These are phyloP conservation scores for Ornithoptera priamus DNA, from an alignment of 2,888 invertebrate species.

Conservation along the genomic window DNA sequence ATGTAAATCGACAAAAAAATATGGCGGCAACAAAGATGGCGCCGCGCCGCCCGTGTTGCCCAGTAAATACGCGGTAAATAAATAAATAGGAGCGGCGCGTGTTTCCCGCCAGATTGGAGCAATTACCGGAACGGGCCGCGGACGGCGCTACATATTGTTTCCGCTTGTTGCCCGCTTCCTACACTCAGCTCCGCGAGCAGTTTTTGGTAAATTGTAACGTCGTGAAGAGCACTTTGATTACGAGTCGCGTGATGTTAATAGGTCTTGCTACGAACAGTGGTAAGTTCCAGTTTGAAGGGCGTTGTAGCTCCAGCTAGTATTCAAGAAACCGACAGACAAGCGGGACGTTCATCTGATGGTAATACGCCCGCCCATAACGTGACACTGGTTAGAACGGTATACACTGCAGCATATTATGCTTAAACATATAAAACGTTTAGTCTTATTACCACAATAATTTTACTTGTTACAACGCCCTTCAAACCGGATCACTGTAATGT, in stretches of 20 bases:
- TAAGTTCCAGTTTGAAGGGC: too few relatives aligned
- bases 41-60: conserved; percentile 45
- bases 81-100: conserved; percentile 72
- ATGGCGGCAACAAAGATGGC: conserved; percentile 30
- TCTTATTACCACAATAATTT: too few relatives aligned
- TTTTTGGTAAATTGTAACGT: conserved; percentile 10
- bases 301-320: too few relatives aligned
- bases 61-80: conserved; percentile 76
- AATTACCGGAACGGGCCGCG: conserved; percentile 51
- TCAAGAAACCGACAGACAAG: too few relatives aligned
- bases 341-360: too few relatives aligned
- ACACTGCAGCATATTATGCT: too few relatives aligned
- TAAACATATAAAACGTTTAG: too few relatives aligned
- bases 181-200: conserved; percentile 26
- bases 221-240: conserved; percentile 10
- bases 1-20: conserved; percentile 20
- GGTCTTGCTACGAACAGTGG: too few relatives aligned
- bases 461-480: too few relatives aligned
- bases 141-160: conserved; percentile 43
- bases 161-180: conserved; percentile 44
- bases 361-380: too few relatives aligned
- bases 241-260: neutral
- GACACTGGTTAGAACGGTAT: too few relatives aligned
- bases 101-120: conserved; percentile 70
- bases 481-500: too few relatives aligned